Evolutionary conservation across 2,797 vertebrate genomes (phyloP).

Genomic region (Phoxinus dragarum): DNA sequence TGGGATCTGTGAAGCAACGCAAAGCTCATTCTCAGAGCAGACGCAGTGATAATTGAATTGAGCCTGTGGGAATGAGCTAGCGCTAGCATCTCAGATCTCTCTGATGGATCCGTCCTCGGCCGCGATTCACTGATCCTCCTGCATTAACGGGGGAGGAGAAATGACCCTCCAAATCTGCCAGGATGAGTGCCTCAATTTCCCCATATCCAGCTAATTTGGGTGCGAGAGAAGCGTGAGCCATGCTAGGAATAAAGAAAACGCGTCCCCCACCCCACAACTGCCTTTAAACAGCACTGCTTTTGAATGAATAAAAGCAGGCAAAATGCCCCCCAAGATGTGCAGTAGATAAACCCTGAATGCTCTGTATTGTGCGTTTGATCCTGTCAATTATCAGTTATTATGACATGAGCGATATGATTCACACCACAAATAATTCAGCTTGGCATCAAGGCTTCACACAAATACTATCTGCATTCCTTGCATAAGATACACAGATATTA

Average conservation of each 20-base stretch:
- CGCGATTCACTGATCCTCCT: slow-evolving; percentile 60
- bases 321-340: slow-evolving; percentile 40
- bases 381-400: background rate
- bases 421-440: background rate
- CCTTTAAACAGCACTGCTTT: slow-evolving; percentile 1
- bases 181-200: slow-evolving; percentile 70
- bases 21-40: slow-evolving; percentile 61
- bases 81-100: slow-evolving; percentile 59
- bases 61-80: slow-evolving; percentile 59
- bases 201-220: slow-evolving; percentile 67
- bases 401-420: background rate
- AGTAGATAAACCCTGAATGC: slow-evolving; percentile 39
- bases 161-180: slow-evolving; percentile 66
- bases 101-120: slow-evolving; percentile 61
- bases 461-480: background rate
- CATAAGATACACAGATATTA: background rate
- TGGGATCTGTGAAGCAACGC: slow-evolving; percentile 48
- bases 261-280: slow-evolving; percentile 35
- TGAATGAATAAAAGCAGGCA: slow-evolving; percentile 15
- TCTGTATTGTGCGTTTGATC: slow-evolving; percentile 16
- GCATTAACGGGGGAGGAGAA: slow-evolving; percentile 63
- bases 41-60: slow-evolving; percentile 65
- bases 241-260: slow-evolving; percentile 31
- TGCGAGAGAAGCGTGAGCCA: slow-evolving; percentile 53
- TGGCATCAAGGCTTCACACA: background rate